phyloP scores from a whole-genome alignment of 2,888 invertebrate genomes.

The Epinotia brunnichana region DNA sequence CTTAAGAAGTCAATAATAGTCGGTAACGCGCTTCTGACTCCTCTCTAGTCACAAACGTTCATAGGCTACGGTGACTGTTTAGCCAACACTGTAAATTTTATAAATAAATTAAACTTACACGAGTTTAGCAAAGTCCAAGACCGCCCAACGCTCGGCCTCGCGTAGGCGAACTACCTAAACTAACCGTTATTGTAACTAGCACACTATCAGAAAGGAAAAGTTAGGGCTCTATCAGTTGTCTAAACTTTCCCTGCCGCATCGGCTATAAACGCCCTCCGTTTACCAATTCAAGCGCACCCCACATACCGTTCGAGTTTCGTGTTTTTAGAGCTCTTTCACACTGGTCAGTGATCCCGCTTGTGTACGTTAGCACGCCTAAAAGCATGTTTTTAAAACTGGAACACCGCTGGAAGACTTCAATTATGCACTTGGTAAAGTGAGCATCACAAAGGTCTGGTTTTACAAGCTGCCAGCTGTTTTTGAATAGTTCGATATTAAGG shows the following conservation, averaged over 20 bases:
- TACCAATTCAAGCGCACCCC: slow-evolving; percentile 34
- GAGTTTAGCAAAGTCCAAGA: neutral
- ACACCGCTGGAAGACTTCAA: slow-evolving; percentile 39
- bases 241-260: slow-evolving; percentile 50
- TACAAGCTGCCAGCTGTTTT: neutral
- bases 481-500: slow-evolving; percentile 19
- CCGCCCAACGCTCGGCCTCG: neutral
- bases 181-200: slow-evolving; percentile 31
- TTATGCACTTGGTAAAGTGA: slow-evolving; percentile 32
- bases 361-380: slow-evolving; percentile 34
- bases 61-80: no score
- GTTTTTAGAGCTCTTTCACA: slow-evolving; percentile 11
- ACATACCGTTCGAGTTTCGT: neutral
- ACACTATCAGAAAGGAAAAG: slow-evolving; percentile 49
- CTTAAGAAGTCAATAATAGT: no score
- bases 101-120: neutral
- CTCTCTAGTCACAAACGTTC: no score
- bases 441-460: slow-evolving; percentile 11
- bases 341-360: slow-evolving; percentile 6
- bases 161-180: slow-evolving; percentile 21
- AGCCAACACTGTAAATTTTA: no score
- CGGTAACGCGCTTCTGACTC: no score
- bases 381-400: slow-evolving; percentile 42
- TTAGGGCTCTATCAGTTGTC: slow-evolving; percentile 56
- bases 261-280: slow-evolving; percentile 33